Conservation (phyloP, 2,113 vertebrate species). For the Ia io region DNA sequence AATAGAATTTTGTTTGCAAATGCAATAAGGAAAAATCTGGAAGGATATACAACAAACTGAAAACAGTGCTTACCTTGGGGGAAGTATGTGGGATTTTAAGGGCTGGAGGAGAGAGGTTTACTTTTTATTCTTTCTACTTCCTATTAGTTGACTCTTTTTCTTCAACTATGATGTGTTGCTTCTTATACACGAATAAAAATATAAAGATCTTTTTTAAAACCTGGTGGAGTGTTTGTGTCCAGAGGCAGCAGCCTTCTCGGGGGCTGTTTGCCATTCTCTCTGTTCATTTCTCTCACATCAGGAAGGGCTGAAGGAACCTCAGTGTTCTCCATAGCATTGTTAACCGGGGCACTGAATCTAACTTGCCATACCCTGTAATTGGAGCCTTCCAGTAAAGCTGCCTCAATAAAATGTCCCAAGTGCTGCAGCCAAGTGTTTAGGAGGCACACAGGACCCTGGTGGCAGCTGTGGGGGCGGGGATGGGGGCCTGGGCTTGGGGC, state of each 20-base stretch:
- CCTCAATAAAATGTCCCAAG: conserved; percentile 72
- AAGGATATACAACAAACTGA: conserved; percentile 30
- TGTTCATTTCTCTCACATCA: background rate
- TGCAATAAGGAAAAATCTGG: conserved; percentile 43
- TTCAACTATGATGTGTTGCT: conserved; percentile 55
- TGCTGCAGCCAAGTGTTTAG: conserved; percentile 70
- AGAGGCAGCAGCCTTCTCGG: conserved; percentile 50
- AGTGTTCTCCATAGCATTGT: conserved; percentile 80
- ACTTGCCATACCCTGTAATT: conserved; percentile 80
- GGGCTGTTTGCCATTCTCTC: conserved; percentile 52
- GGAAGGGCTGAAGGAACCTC: conserved; percentile 74
- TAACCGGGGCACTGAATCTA: conserved; percentile 78
- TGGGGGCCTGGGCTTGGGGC: conserved; percentile 50
- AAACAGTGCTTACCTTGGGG: conserved; percentile 37
- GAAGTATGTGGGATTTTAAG: conserved; percentile 44
- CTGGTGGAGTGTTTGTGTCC: conserved; percentile 35
- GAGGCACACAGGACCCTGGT: conserved; percentile 72
- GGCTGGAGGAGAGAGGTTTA: background rate
- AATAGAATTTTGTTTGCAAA: conserved; percentile 53
- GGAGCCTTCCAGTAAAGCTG: conserved; percentile 80
- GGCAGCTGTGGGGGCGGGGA: conserved; percentile 59
- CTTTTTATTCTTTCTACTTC: conserved; percentile 60
- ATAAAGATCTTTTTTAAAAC: conserved; percentile 57
- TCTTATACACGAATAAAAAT: conserved; percentile 67
- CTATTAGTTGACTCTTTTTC: conserved; percentile 27